These are phyloP conservation scores for Lepus timidus DNA, from an alignment of 2,113 vertebrate genomes.

Conservation along the genomic window DNA sequence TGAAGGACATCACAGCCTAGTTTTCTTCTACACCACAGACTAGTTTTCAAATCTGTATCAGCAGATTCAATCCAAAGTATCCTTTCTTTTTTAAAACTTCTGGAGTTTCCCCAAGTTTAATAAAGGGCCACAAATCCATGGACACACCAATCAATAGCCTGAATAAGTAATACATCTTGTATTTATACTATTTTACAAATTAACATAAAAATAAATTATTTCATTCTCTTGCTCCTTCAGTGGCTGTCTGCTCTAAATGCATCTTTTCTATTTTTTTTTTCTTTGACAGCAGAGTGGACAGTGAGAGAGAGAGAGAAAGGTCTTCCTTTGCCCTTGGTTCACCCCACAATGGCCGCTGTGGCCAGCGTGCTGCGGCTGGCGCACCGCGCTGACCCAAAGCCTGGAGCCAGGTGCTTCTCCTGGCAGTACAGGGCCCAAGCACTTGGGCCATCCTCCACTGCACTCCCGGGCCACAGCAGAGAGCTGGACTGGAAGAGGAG, in stretches of 20 bases:
- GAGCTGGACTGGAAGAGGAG: too few relatives aligned
- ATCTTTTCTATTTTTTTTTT: too few relatives aligned
- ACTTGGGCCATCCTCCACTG: too few relatives aligned
- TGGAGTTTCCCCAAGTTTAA: background rate
- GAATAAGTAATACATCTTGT: background rate
- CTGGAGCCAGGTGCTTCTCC: too few relatives aligned
- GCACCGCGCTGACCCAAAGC: too few relatives aligned
- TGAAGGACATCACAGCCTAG: background rate
- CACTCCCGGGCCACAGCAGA: too few relatives aligned
- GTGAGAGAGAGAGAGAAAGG: too few relatives aligned
- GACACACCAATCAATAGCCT: background rate
- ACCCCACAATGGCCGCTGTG: too few relatives aligned
- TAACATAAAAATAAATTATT: slow-evolving; percentile 14
- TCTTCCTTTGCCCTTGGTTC: too few relatives aligned
- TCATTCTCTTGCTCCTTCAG: background rate
- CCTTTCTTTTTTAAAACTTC: background rate
- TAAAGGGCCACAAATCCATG: background rate
- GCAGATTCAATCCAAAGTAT: background rate
- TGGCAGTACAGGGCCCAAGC: too few relatives aligned
- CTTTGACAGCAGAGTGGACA: too few relatives aligned
- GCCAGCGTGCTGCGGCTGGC: too few relatives aligned
- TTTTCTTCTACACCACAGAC: background rate
- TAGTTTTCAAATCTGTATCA: background rate
- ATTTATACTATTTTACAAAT: background rate
- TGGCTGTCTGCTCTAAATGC: background rate